A percentile compares a stretch with the other conserved stretches of the same genome.
Evolutionary conservation across 2,797 vertebrate species (phyloP).

Genomic region (Paedocypris micromegethes): DNA sequence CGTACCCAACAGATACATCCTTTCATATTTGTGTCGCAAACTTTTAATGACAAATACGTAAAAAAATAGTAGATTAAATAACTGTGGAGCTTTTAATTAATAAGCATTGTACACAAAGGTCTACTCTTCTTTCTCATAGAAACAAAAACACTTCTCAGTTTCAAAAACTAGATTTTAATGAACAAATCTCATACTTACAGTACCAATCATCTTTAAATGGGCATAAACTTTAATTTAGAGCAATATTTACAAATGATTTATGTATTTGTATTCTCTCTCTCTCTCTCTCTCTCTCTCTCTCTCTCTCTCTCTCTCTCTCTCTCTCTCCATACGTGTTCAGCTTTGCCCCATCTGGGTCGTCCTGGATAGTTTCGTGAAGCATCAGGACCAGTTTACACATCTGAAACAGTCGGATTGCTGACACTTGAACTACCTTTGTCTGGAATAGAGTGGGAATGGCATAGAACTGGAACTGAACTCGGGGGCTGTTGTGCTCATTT

Average conservation of each 20-base stretch:
- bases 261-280: not conserved
- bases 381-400: not conserved
- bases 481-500: conserved; percentile 43
- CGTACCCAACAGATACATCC: too few relatives aligned
- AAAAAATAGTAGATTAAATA: too few relatives aligned
- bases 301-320: too few relatives aligned
- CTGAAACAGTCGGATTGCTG: not conserved
- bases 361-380: conserved; percentile 53
- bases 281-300: too few relatives aligned
- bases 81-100: too few relatives aligned
- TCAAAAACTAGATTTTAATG: not conserved
- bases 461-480: conserved; percentile 85
- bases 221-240: too few relatives aligned
- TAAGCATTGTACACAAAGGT: too few relatives aligned
- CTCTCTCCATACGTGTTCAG: conserved; percentile 79
- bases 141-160: too few relatives aligned
- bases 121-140: too few relatives aligned
- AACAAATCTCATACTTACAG: not conserved
- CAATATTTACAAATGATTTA: not conserved
- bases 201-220: too few relatives aligned
- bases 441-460: conserved; percentile 71
- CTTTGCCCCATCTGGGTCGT: conserved; percentile 29
- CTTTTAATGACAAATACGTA: too few relatives aligned
- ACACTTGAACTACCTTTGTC: conserved; percentile 57
- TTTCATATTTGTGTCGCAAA: too few relatives aligned